These are phyloP conservation scores for Parnassius mnemosyne DNA, from an alignment of 2,888 invertebrate genomes.

Conservation along the genomic window DNA sequence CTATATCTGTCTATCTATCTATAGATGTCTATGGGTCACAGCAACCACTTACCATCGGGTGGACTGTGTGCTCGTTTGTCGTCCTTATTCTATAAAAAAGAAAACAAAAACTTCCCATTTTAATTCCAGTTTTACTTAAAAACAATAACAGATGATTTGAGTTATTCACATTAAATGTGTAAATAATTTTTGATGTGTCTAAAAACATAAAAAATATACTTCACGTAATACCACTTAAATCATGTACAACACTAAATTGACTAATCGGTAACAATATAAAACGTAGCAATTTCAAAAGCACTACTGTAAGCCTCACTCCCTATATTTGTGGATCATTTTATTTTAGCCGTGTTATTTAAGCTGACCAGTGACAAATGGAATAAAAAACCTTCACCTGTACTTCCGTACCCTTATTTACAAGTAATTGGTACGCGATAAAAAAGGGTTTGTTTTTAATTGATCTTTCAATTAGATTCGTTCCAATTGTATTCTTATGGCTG, in stretches of 20 bases:
- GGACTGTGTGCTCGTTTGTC: too few relatives aligned
- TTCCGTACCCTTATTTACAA: constrained; percentile 49
- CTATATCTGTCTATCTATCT: too few relatives aligned
- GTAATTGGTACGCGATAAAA: constrained; percentile 39
- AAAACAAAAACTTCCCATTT: too few relatives aligned
- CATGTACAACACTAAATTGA: constrained; percentile 58
- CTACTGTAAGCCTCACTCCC: constrained; percentile 30
- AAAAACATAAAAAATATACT: neutral
- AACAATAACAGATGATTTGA: too few relatives aligned
- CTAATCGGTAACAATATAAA: constrained; percentile 37
- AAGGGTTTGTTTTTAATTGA: constrained; percentile 26
- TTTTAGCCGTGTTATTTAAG: constrained; percentile 30
- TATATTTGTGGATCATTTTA: constrained; percentile 30
- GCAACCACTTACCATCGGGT: too few relatives aligned
- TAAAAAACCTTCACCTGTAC: constrained; percentile 51
- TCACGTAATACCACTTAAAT: constrained; percentile 40
- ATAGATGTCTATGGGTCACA: too few relatives aligned
- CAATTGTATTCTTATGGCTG: constrained; percentile 11
- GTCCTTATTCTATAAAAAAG: too few relatives aligned
- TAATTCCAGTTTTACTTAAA: too few relatives aligned
- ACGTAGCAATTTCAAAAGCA: constrained; percentile 29
- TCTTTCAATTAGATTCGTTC: constrained; percentile 26
- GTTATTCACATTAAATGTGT: too few relatives aligned
- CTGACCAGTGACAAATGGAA: constrained; percentile 48
- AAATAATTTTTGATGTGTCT: neutral